Conservation (phyloP, 2,888 invertebrate genomes). For the Meandrusa payeni region DNA sequence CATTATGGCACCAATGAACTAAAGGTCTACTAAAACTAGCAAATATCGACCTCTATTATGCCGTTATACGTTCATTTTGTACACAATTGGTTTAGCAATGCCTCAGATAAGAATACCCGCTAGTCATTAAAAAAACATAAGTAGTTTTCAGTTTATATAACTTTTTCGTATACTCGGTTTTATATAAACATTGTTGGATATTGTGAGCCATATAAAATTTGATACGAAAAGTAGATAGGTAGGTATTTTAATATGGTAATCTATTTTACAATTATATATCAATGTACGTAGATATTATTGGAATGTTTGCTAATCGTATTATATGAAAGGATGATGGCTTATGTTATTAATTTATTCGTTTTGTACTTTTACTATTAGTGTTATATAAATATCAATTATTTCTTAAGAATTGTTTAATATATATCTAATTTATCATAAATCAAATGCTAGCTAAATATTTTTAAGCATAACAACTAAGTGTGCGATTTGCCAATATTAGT, state of each 20-base stretch:
- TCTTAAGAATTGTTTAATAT: slow-evolving; percentile 18
- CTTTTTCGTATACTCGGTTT: slow-evolving; percentile 51
- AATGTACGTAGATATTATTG: slow-evolving; percentile 42
- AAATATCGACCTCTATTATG: no score
- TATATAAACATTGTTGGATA: slow-evolving; percentile 47
- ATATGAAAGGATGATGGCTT: slow-evolving; percentile 17
- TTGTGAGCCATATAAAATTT: slow-evolving; percentile 62
- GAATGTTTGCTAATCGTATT: slow-evolving; percentile 26
- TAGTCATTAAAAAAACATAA: no score
- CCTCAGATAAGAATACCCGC: no score
- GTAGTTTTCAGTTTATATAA: slow-evolving; percentile 47
- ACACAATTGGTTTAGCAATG: no score
- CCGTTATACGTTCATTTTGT: no score
- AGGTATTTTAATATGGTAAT: slow-evolving; percentile 76
- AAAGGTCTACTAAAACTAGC: no score
- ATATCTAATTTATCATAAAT: slow-evolving; percentile 14
- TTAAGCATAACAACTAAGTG: background rate
- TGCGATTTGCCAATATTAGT: slow-evolving; percentile 5
- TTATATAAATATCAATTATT: slow-evolving; percentile 13
- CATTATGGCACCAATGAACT: no score
- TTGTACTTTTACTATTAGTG: slow-evolving; percentile 19
- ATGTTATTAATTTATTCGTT: slow-evolving; percentile 20
- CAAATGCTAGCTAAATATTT: slow-evolving; percentile 5
- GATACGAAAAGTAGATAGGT: slow-evolving; percentile 78
- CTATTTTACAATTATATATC: slow-evolving; percentile 63